Base-by-base conservation (phyloP, 2,888 invertebrate genomes). In the Pachycephus smyrnensis region DNA sequence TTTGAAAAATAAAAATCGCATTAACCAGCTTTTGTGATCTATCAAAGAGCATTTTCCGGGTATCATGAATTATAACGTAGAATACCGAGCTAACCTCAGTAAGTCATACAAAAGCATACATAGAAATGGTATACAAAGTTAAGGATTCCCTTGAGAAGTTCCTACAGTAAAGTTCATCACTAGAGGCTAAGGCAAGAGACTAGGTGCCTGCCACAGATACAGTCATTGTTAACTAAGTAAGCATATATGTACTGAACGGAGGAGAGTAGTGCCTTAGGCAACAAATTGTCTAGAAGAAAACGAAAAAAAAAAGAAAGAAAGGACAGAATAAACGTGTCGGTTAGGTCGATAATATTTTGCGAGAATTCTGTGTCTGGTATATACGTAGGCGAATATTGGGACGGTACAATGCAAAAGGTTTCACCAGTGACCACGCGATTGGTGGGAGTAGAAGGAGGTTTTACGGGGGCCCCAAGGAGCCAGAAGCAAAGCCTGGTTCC, bases 371-470 rank as follows among this genome's bases (percentile, higher is more conserved):
- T 55, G 55, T 40, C 23, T 55, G 9, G 23, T 23, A 9, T 55
- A 55, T 9, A 55, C 55, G 55, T 55, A 23, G 55, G 55, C 55
- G 55, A 55, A 55, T 55, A 55, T 55, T 55, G 55, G 55, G 55
- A 55, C 23, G 55, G 23, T 55, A 55, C 55, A 55, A 23, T 55
- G 55, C 55, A 55, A 23, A 55, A 55, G 55, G 55, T 55, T 55
- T 55, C 55, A 23, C 55, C 55, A 55, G 23, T 55, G 55, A 55
- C 23, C 55, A 55, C 23, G 55, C 55, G 55, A 55, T 23, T 23
- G 55, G 55, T 15, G 75, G 32, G 40, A 37, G 73, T 68, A 68
- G 76, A 69, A 78, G 77, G 77, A 76, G 55, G 78, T 55, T 55
- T 55, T 9, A 23, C 23, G 55, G 23, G 4, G 23, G 15, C 55